Base-by-base conservation (phyloP, 2,888 invertebrate species). In the Ophion costatus region DNA sequence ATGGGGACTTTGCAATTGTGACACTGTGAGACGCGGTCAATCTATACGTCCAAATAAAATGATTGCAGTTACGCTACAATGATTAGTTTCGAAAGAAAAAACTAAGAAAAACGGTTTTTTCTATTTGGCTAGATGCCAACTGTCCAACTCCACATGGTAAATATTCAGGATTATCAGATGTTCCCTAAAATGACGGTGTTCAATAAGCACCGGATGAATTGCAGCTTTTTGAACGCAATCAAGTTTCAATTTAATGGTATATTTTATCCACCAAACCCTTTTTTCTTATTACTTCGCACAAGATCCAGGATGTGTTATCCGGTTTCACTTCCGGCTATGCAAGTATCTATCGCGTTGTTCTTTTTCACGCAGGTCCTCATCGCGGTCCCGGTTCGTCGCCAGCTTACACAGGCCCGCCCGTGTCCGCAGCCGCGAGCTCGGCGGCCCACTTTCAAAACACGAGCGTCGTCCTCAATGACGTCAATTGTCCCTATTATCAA, bases 401-500 rank as follows among this genome's bases (percentile, higher is more conserved):
- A 42, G 88, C 91, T 69, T 89, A 91, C 84, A 90, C 90, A 67
- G 83, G 85, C 22, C 83, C 83, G n/a, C 77, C 85, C 4, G 89
- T 89, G 10, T 89, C 86, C 14, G 90, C 91, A 17, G 91, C 93
- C 9, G 90, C 91, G 61, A 89, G 89, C 78, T 92, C 92, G 22
- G 87, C 91, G 42, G 51, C 51, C 14, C 92, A 93, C 67, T 93
- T 92, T 83, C 93, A 93, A 83, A 92, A 93, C 85, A 93, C 93
- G 80, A 93, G 89, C 80, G 93, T 93, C 77, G 90, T 93, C 56
- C 82, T 93, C 80, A 93, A 93, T 82, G 93, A 93, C 80, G 88
- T 91, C 57, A 92, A 92, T 89, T 94, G 93, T 80, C 94, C 94
- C 5, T 94, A 94, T 84, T 94, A 94, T 86, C 94, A 94, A 83